Evolutionary conservation across 2,888 invertebrate genomes (phyloP).

Genomic region (Pammene aurita): DNA sequence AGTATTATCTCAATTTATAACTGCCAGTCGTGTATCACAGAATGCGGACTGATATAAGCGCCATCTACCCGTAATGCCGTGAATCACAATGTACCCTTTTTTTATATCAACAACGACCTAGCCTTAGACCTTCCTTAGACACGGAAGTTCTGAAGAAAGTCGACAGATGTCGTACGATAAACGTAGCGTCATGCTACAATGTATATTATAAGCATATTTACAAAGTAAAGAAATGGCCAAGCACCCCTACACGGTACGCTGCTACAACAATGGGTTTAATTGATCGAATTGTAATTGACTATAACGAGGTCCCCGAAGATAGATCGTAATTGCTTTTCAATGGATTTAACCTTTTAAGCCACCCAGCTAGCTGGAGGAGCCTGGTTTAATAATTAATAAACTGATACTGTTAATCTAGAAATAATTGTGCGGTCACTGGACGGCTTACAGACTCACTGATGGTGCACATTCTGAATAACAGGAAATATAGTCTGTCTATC

Average conservation of each 20-base stretch:
- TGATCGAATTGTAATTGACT: conserved; percentile 37
- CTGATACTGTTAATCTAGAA: neutral
- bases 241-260: conserved; percentile 3
- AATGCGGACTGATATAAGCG: too few species aligned
- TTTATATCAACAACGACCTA: too few species aligned
- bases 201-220: too few species aligned
- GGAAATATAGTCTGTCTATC: too few species aligned
- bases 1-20: too few species aligned
- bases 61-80: too few species aligned
- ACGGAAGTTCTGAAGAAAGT: too few species aligned
- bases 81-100: too few species aligned
- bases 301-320: conserved; percentile 29
- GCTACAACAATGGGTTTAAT: conserved; percentile 30
- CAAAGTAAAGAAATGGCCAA: conserved; percentile 2
- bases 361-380: conserved; percentile 6
- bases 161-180: too few species aligned
- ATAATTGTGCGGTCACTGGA: neutral
- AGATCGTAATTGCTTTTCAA: conserved; percentile 38
- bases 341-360: conserved; percentile 30
- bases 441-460: neutral
- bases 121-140: too few species aligned
- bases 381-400: conserved; percentile 6
- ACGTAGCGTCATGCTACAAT: too few species aligned
- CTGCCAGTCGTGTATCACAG: too few species aligned
- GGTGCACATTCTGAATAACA: neutral